Evolutionary conservation across 1,140 invertebrate species (phyloP), one percentile per base, ranked within the genome.

Genomic region (Brachionus koreanus): DNA sequence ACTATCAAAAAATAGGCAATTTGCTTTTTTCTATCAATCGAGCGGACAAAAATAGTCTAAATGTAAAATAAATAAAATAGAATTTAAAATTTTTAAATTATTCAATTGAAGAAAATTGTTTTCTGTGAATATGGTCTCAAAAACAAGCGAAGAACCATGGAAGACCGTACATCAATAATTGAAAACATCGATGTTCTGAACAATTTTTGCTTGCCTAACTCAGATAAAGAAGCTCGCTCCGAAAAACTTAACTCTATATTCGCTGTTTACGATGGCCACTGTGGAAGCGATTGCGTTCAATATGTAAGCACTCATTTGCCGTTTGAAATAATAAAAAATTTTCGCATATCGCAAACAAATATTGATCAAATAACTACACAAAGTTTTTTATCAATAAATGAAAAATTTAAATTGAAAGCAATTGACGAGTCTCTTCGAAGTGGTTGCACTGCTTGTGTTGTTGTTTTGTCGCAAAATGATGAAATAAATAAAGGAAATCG

Each of bases 201-300:
- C 4, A 74, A 43, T 25, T 74, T n/a, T 74, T 74, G 9, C 25
- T 46, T 39, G 5, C 3, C n/a, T 13, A 16, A 74, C 16, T 46
- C n/a, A 12, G 10, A 16, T 13, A 23, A 23, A 16, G 16, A 19
- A 42, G 23, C 19, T 12, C 13, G 23, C 16, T 42, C 46, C 4
- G 25, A 39, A 5, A 79, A 61, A 39, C 23, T 16, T 13, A 57
- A n/a, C 13, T 57, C 76, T 10, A 39, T 79, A 29, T 79, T 79
- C 89, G 95, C 94, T 65, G 92, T 98, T 83, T 98, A 96, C 88
- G 96, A 98, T 90, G 96, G 96, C 1, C 96, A 98, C 88, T 93
- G 92, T n/a, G 96, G 96, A 7, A 90, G 92, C 19, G 93, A 96
- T 84, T 95, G 95, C 49, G 94, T 95, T 5, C 91, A 91, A 76